Percentiles rank a stretch among this genome's conserved stretches.
phyloP scores from a whole-genome alignment of 2,113 vertebrate species.

The Sarotherodon lohbergeri region DNA sequence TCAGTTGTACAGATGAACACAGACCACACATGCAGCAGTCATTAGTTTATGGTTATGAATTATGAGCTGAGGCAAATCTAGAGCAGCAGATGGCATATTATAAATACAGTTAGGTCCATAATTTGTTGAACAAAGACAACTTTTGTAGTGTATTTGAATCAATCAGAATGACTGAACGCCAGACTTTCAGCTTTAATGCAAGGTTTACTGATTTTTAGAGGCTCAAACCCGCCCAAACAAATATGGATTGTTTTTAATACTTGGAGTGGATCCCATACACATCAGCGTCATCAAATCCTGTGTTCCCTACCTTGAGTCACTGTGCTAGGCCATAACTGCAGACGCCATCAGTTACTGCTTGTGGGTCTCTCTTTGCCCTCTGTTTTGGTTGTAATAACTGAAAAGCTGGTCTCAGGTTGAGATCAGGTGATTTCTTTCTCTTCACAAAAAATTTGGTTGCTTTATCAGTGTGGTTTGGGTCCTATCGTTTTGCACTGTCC shows the following conservation, averaged over 20 bases:
- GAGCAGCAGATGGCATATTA: not conserved
- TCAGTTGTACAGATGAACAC: not conserved
- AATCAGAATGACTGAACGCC: not conserved
- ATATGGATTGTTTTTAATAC: not conserved
- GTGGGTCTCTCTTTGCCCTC: not conserved
- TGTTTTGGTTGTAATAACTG: not conserved
- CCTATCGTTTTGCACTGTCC: not conserved
- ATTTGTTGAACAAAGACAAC: not conserved
- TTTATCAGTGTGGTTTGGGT: not conserved
- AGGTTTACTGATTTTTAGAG: not conserved
- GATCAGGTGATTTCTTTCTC: not conserved
- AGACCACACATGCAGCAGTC: not conserved
- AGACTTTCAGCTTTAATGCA: too few species aligned
- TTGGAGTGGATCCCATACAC: not conserved
- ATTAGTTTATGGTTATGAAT: not conserved
- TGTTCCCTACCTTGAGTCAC: not conserved
- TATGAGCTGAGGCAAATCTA: not conserved
- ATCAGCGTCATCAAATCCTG: not conserved
- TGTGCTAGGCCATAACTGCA: not conserved
- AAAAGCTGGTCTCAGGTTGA: not conserved
- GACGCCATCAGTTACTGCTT: not conserved
- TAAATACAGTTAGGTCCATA: not conserved
- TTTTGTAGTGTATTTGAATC: not conserved
- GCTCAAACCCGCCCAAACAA: not conserved
- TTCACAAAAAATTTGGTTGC: not conserved